phyloP scores from a whole-genome alignment of 2,113 vertebrate genomes.

The Thymallus thymallus region DNA sequence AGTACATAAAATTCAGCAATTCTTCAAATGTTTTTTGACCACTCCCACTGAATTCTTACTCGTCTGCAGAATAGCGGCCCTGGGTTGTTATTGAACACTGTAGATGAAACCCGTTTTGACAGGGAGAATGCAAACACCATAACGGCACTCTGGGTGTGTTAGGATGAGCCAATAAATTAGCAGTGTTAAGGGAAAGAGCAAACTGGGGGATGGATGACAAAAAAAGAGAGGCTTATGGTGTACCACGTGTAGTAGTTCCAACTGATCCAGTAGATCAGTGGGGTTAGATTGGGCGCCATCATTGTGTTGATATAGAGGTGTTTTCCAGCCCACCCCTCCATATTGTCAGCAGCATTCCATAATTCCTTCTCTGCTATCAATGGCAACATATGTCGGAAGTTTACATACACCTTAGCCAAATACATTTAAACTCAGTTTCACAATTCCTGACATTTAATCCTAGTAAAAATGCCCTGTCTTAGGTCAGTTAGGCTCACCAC shows the following conservation, averaged over 20 bases:
- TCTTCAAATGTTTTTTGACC: background rate
- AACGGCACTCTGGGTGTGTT: slow-evolving; percentile 5
- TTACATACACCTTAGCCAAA: no score
- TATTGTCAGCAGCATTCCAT: slow-evolving; percentile 34
- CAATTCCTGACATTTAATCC: no score
- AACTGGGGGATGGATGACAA: slow-evolving; percentile 26
- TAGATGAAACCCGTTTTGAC: slow-evolving; percentile 8
- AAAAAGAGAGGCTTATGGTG: slow-evolving; percentile 6
- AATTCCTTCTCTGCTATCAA: background rate
- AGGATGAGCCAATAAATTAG: slow-evolving; percentile 12
- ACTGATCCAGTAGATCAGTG: slow-evolving; percentile 41
- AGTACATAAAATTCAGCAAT: background rate
- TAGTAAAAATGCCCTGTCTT: no score
- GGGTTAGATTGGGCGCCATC: slow-evolving; percentile 18
- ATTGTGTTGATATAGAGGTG: slow-evolving; percentile 28
- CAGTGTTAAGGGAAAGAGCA: background rate
- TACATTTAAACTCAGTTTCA: no score
- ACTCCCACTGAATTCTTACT: background rate
- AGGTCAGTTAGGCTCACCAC: no score
- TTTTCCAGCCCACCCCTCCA: slow-evolving; percentile 28
- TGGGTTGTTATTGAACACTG: slow-evolving; percentile 22
- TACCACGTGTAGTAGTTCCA: slow-evolving; percentile 16
- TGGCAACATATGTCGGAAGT: background rate
- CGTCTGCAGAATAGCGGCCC: background rate
- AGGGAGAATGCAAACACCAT: slow-evolving; percentile 8